Conservation (phyloP, 2,797 vertebrate species). For the Sebastes oblongus region DNA sequence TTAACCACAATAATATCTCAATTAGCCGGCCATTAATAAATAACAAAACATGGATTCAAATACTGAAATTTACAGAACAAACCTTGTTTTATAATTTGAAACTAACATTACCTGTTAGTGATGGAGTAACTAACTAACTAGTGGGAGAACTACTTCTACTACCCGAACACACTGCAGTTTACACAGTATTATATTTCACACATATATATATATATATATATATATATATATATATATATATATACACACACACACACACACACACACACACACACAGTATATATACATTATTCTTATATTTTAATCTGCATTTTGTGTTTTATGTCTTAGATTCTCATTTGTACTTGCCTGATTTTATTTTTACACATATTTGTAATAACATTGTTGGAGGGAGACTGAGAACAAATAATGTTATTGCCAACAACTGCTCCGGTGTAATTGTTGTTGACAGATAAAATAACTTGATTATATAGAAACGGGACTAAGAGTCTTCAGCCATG, state of each 20-base stretch:
- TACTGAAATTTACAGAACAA: background rate
- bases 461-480: background rate
- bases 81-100: background rate
- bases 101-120: background rate
- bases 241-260: too few species aligned
- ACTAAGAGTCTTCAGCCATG: background rate
- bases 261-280: too few species aligned
- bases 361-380: background rate
- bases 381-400: background rate
- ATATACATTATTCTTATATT: background rate
- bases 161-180: background rate
- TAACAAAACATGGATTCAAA: background rate
- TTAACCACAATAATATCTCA: background rate
- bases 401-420: background rate
- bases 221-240: too few species aligned
- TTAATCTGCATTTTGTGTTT: background rate
- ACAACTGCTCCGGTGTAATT: background rate
- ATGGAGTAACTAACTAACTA: background rate
- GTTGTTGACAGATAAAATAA: background rate
- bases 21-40: background rate
- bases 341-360: background rate
- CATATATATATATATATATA: too few species aligned
- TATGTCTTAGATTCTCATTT: background rate
- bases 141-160: background rate
- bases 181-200: too few species aligned